phyloP scores from a whole-genome alignment of 2,113 vertebrate genomes.

The Craseonycteris thonglongyai region DNA sequence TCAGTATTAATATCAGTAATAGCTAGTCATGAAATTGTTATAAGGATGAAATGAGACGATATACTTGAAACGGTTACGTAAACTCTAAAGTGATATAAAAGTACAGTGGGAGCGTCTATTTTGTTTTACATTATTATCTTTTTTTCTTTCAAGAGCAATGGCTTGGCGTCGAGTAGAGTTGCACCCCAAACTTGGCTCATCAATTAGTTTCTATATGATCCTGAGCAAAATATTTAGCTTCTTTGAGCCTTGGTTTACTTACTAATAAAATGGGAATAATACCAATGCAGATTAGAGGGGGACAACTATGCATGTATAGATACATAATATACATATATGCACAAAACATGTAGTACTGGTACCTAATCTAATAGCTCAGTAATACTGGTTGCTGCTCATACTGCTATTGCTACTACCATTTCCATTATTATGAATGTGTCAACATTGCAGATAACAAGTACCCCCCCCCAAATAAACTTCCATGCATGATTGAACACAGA shows the following conservation, averaged over 20 bases:
- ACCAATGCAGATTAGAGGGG: not conserved
- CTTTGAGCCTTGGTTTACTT: not conserved
- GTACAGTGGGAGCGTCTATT: not conserved
- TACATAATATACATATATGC: not conserved
- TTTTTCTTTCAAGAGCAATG: not conserved
- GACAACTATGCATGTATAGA: rapidly evolving
- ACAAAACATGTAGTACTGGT: not conserved
- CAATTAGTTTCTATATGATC: not conserved
- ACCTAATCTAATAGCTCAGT: not conserved
- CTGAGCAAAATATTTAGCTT: not conserved
- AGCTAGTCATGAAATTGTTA: not conserved
- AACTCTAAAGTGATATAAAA: not conserved
- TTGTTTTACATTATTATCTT: not conserved
- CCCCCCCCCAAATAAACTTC: not conserved
- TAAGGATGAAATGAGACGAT: not conserved
- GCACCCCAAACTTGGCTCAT: not conserved
- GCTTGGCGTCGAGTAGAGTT: not conserved
- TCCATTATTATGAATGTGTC: not conserved
- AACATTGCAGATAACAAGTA: not conserved
- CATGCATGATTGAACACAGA: rapidly evolving
- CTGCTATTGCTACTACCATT: too few relatives aligned
- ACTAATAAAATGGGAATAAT: not conserved
- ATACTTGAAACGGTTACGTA: too few relatives aligned
- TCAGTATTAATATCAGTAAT: rapidly evolving
- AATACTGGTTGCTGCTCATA: rapidly evolving